Evolutionary conservation across 2,113 vertebrate genomes (phyloP).

Genomic region (Atlantisia rogersi): DNA sequence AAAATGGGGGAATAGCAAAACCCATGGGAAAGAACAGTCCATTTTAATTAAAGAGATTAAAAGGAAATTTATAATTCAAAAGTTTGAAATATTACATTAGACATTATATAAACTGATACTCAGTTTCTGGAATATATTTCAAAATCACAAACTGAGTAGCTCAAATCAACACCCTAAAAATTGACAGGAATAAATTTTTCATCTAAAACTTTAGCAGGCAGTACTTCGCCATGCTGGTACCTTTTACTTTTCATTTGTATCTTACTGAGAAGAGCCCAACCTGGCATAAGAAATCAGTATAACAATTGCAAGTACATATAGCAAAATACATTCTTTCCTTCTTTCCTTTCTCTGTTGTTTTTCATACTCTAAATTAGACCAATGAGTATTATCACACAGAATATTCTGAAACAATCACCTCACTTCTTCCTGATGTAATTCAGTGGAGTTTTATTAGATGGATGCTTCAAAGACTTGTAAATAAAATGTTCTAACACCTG

Average conservation of each 20-base stretch:
- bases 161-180: neutral
- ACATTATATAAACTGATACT: neutral
- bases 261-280: neutral
- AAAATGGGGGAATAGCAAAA: neutral
- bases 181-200: neutral
- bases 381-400: neutral
- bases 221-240: neutral
- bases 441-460: neutral
- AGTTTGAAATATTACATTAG: neutral
- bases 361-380: neutral
- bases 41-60: neutral
- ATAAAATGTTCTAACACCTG: constrained; percentile 11
- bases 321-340: neutral
- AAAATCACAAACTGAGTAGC: neutral
- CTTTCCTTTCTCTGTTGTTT: neutral
- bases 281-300: neutral
- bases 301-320: neutral
- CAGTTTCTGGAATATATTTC: neutral
- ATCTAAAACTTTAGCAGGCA: neutral
- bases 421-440: neutral
- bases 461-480: neutral
- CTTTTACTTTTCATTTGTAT: neutral
- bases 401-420: neutral
- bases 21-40: neutral
- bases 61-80: neutral